Conservation (phyloP, 2,888 invertebrate genomes). For the Cryptus viduatorius region DNA sequence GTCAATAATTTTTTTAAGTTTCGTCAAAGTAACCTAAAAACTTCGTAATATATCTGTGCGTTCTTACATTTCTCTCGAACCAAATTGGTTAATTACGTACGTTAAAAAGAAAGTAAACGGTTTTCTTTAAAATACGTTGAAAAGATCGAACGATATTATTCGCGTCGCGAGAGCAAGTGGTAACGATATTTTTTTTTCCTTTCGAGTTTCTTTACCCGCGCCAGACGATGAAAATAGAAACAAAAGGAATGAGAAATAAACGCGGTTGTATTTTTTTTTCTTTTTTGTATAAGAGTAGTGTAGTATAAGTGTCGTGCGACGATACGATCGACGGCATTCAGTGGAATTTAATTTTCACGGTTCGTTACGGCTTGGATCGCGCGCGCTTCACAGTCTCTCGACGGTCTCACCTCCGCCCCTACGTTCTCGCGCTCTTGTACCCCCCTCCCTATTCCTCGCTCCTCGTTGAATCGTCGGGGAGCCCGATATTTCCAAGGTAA, state of each 20-base stretch:
- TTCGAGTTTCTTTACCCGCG: neutral
- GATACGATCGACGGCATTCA: constrained; percentile 50
- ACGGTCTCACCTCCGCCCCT: neutral
- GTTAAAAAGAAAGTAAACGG: neutral
- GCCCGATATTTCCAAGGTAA: constrained; percentile 54
- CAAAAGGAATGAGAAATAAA: constrained; percentile 9
- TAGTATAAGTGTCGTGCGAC: constrained; percentile 13
- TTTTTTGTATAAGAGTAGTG: neutral
- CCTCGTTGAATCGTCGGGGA: constrained; percentile 7
- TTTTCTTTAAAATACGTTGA: neutral
- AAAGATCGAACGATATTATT: neutral
- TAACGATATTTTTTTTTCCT: neutral
- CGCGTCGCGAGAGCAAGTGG: neutral
- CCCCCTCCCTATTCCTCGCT: neutral
- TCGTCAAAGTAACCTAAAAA: neutral
- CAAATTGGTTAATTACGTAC: too few species aligned
- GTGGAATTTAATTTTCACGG: constrained; percentile 75
- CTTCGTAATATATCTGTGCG: too few species aligned
- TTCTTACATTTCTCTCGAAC: too few species aligned
- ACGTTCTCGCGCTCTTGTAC: constrained; percentile 29
- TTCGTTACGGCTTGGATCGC: constrained; percentile 69
- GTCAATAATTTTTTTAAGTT: neutral
- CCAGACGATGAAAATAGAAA: constrained; percentile 5
- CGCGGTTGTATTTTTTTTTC: constrained; percentile 6
- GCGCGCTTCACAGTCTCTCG: constrained; percentile 48